These are phyloP conservation scores for Cochlearius cochlearius DNA, from an alignment of 2,113 vertebrate genomes.

Conservation along the genomic window DNA sequence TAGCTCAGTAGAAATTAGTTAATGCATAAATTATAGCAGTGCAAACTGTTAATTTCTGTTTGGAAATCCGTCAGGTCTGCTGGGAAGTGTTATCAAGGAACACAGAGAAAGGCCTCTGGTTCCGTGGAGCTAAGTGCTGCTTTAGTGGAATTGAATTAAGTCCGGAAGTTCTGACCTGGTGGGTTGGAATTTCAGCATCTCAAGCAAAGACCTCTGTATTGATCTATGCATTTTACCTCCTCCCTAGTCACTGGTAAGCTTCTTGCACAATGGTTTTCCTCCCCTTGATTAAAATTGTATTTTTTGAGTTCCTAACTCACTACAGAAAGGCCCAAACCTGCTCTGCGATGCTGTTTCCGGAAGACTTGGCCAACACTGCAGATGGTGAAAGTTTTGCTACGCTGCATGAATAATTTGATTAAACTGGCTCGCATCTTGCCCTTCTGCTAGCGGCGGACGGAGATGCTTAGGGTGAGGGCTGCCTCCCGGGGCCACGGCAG, in stretches of 20 bases:
- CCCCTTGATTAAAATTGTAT: accelerated
- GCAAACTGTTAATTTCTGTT: background rate
- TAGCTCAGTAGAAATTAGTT: background rate
- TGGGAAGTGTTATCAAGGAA: background rate
- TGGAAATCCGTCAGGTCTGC: background rate
- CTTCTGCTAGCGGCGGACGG: background rate
- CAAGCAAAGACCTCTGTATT: background rate
- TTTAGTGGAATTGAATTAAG: background rate
- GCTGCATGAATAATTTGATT: background rate
- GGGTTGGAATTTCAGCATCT: background rate
- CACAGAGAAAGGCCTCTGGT: background rate
- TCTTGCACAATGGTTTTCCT: background rate
- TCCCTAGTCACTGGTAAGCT: background rate
- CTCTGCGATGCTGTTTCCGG: background rate
- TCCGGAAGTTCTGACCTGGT: background rate
- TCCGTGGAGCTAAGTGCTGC: background rate
- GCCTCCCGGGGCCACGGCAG: background rate
- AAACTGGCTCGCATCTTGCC: background rate
- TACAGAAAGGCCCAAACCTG: background rate
- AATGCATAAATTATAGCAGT: background rate
- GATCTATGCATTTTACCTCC: background rate
- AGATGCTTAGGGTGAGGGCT: background rate
- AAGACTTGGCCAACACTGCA: background rate
- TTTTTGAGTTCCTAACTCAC: background rate
- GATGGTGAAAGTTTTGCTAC: background rate